phyloP scores from a whole-genome alignment of 2,113 vertebrate species.

The Proteles cristata region DNA sequence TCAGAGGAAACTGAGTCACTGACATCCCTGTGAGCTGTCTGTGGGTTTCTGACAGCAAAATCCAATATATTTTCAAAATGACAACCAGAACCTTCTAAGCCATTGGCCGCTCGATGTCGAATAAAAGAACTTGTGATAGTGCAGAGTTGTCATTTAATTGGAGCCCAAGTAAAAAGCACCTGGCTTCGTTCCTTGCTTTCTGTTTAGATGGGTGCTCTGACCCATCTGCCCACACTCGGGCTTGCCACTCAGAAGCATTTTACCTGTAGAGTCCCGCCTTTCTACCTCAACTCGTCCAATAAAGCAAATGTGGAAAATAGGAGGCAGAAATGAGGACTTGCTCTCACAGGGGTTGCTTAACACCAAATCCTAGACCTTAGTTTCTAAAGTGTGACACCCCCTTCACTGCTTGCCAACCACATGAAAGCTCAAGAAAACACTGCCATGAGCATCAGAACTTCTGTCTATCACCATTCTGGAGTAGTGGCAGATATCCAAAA shows the following conservation, averaged over 20 bases:
- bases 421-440: background rate
- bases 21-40: background rate
- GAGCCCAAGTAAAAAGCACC: background rate
- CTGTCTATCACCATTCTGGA: background rate
- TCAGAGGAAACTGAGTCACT: slow-evolving; percentile 41
- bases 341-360: background rate
- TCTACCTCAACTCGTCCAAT: background rate
- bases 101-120: background rate
- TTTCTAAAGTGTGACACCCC: background rate
- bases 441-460: background rate
- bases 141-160: background rate
- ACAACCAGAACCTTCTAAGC: background rate
- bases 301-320: background rate
- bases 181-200: background rate
- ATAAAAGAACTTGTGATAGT: background rate
- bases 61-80: slow-evolving; percentile 42
- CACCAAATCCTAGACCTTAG: background rate
- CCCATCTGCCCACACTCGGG: background rate
- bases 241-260: background rate
- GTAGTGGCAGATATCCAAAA: background rate
- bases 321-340: background rate
- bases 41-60: background rate
- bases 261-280: background rate
- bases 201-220: background rate
- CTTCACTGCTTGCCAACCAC: background rate